Evolutionary conservation across 1,140 invertebrate species (phyloP).

Genomic region (Oryzaephilus surinamensis): DNA sequence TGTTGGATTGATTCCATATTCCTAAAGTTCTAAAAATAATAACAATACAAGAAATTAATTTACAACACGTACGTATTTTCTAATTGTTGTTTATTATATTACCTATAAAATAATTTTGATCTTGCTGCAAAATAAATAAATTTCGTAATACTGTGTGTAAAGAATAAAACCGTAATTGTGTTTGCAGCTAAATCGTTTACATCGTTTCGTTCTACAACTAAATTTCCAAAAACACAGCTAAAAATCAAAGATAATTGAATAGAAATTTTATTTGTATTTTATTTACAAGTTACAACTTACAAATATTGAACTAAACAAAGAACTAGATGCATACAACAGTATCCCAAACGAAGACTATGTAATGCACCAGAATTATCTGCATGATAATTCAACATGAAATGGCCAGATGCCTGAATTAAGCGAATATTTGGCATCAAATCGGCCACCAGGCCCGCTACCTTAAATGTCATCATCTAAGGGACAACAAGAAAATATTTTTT

Average conservation of each 20-base stretch:
- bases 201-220: constrained; percentile 59
- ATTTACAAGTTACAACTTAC: constrained; percentile 14
- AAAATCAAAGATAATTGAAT: constrained; percentile 20
- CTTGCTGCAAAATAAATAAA: constrained; percentile 58
- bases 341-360: constrained; percentile 46
- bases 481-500: too few species aligned
- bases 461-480: constrained; percentile 45
- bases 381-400: constrained; percentile 71
- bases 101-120: constrained; percentile 66
- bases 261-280: neutral
- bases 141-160: constrained; percentile 66
- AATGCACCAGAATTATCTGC: constrained; percentile 42
- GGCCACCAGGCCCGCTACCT: constrained; percentile 58
- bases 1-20: constrained; percentile 71
- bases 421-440: constrained; percentile 72
- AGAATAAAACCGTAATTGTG: constrained; percentile 71
- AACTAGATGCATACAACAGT: constrained; percentile 48
- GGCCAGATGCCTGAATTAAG: constrained; percentile 62
- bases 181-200: constrained; percentile 71
- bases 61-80: neutral
- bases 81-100: neutral
- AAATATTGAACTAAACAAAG: constrained; percentile 54
- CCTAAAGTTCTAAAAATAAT: constrained; percentile 47
- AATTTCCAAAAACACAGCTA: constrained; percentile 50
- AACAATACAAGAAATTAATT: neutral